Evolutionary conservation across 2,888 invertebrate genomes (phyloP).

Genomic region (Actias luna): DNA sequence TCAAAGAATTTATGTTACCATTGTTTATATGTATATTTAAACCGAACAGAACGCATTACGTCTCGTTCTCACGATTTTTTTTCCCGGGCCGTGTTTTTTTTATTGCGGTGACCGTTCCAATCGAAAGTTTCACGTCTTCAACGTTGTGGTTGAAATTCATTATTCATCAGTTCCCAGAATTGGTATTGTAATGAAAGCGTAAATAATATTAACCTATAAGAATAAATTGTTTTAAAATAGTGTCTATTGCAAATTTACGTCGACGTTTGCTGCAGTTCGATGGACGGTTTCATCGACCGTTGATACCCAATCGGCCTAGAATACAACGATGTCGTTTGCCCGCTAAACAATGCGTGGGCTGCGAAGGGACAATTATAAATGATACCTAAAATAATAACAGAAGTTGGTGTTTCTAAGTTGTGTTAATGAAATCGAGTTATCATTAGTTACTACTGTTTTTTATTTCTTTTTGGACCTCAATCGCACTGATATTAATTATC

Average conservation of each 20-base stretch:
- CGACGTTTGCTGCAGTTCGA: conserved; percentile 13
- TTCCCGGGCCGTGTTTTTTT: neutral
- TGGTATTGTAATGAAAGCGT: neutral
- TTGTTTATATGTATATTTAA: conserved; percentile 12
- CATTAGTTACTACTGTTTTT: neutral
- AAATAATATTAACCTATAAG: neutral
- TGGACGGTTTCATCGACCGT: conserved; percentile 38
- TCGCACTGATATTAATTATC: too few relatives aligned
- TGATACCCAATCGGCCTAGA: conserved; percentile 64
- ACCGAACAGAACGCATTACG: conserved; percentile 6
- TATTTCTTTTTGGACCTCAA: too few relatives aligned
- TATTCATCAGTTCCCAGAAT: neutral
- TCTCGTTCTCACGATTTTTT: conserved; percentile 6
- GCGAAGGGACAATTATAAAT: conserved; percentile 46
- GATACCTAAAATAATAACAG: neutral
- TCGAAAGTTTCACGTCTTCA: conserved; percentile 1
- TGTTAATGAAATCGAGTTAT: neutral
- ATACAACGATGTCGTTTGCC: conserved; percentile 56
- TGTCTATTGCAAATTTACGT: neutral
- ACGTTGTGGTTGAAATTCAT: neutral
- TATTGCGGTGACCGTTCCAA: neutral
- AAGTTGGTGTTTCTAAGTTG: neutral
- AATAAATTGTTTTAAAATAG: neutral
- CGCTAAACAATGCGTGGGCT: conserved; percentile 34
- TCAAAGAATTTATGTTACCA: conserved; percentile 10